Conservation (phyloP, 2,888 invertebrate genomes). For the Pristionchus maxplancki region DNA sequence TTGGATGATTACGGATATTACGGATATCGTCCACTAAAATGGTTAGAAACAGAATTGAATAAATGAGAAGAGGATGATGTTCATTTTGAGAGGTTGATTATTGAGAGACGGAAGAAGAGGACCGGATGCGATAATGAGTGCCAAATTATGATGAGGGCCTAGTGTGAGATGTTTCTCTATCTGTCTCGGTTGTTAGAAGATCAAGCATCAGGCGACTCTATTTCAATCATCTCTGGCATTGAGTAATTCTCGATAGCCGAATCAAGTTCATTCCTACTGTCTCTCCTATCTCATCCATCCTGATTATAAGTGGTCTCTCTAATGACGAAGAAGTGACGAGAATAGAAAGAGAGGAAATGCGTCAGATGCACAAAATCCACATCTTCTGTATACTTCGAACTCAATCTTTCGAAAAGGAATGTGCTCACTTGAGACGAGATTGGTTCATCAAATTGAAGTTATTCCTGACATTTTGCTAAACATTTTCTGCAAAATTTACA, state of each 20-base stretch:
- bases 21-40: too few species aligned
- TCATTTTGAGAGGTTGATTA: slow-evolving; percentile 11
- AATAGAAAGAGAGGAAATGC: neutral
- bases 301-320: neutral
- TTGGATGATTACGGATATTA: neutral
- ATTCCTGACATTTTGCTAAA: neutral
- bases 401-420: neutral
- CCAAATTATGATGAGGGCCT: neutral
- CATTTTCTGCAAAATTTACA: neutral
- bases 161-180: neutral
- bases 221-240: too few species aligned
- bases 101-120: neutral
- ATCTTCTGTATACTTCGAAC: neutral
- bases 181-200: neutral
- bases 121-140: neutral
- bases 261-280: too few species aligned
- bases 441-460: too few species aligned
- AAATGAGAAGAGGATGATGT: neutral
- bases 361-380: neutral
- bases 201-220: neutral
- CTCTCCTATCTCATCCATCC: neutral
- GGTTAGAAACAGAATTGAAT: too few species aligned
- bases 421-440: neutral
- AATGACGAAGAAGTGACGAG: neutral
- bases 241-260: too few species aligned